These are phyloP conservation scores for Petrophora chlorosata DNA, from an alignment of 2,888 invertebrate species.

Conservation along the genomic window DNA sequence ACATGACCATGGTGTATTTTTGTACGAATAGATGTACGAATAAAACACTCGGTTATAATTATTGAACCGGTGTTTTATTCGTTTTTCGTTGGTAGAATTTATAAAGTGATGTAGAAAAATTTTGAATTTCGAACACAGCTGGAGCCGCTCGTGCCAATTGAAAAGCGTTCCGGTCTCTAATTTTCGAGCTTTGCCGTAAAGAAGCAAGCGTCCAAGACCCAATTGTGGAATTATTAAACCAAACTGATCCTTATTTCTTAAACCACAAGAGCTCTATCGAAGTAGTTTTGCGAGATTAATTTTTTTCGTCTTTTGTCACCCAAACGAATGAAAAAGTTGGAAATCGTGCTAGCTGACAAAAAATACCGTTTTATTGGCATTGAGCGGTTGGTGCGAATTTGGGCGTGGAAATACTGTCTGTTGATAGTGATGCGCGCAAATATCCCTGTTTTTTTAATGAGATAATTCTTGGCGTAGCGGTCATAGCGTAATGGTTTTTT, in stretches of 20 bases:
- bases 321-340: slow-evolving; percentile 72
- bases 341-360: slow-evolving; percentile 75
- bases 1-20: no score
- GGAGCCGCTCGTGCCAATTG: slow-evolving; percentile 62
- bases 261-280: slow-evolving; percentile 42
- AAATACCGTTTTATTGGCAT: slow-evolving; percentile 77
- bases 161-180: slow-evolving; percentile 58
- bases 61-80: no score
- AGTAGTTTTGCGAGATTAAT: slow-evolving; percentile 33
- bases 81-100: no score
- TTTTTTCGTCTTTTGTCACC: slow-evolving; percentile 74
- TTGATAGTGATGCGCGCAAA: no score
- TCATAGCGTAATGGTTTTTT: no score
- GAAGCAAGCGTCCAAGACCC: slow-evolving; percentile 71
- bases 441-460: no score
- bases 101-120: no score
- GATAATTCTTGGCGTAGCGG: no score
- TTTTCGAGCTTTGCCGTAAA: slow-evolving; percentile 65
- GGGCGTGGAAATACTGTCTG: slow-evolving; percentile 69
- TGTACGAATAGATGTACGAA: no score
- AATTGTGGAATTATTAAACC: slow-evolving; percentile 47
- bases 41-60: no score
- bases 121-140: slow-evolving; percentile 56
- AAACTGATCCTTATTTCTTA: slow-evolving; percentile 46
- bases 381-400: slow-evolving; percentile 67